Evolutionary conservation across 2,113 vertebrate species (phyloP), one percentile per base, ranked within the genome.

Genomic region (Megaceryle maxima): DNA sequence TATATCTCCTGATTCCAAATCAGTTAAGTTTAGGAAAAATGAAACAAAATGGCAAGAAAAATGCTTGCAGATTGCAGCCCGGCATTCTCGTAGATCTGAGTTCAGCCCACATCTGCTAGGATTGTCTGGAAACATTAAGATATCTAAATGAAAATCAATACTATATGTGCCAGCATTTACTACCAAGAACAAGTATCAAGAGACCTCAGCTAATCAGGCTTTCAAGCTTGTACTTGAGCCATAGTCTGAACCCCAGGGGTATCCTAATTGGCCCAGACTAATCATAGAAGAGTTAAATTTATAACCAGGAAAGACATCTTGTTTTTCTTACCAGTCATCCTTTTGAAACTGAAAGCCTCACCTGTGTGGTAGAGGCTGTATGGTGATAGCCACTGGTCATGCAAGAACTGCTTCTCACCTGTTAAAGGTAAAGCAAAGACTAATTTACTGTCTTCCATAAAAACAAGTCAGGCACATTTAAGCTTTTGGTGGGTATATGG

Each of bases 81-180:
- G 70, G 98, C 97, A 94, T 96, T 98, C 98, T 98, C 66, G 94
- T 98, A 97, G 98, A 98, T 99, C 98, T 98, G 98, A 98, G 98
- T 98, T 97, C 98, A 98, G 97, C 97, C 97, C 98, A 98, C 98
- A 98, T 98, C 97, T 98, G 98, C 98, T 97, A 97, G 98, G 98
- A 99, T 98, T 98, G 98, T 99, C 98, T 98, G 98, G 97, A 98
- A 98, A 99, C 98, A 99, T 99, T 99, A 99, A 99, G 99, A 99
- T 99, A 99, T 99, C 99, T 99, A 99, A 99, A 99, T 99, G 99
- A 99, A 99, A 99, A 99, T 99, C 99, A 99, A 99, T 99, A 99
- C 98, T 98, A 96, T 98, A 98, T 98, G 98, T 98, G 98, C 98
- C 98, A 98, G 98, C 98, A 97, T 98, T 98, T 98, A 98, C 98